Evolutionary conservation across 2,797 vertebrate genomes (phyloP).

Genomic region (Leptatherina wallacei): DNA sequence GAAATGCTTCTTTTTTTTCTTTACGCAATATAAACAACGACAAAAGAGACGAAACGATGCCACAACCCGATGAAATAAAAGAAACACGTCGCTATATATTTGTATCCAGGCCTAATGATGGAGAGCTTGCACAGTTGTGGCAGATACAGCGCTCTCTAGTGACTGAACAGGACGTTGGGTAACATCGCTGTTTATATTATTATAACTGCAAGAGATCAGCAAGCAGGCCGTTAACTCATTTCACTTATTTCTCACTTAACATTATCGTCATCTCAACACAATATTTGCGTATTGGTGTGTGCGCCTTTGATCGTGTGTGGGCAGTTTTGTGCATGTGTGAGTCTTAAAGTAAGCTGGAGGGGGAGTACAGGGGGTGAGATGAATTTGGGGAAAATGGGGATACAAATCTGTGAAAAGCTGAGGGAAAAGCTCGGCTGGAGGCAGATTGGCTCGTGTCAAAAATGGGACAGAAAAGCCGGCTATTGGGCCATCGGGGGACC

Average conservation of each 20-base stretch:
- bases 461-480: constrained; percentile 77
- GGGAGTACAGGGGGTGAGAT: constrained; percentile 72
- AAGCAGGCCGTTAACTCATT: constrained; percentile 32
- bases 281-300: constrained; percentile 17
- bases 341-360: constrained; percentile 64
- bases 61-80: constrained; percentile 29
- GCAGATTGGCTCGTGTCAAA: constrained; percentile 84
- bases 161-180: constrained; percentile 28
- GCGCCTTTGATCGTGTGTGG: constrained; percentile 12
- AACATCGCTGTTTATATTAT: constrained; percentile 12
- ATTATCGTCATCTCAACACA: constrained; percentile 58
- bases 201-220: constrained; percentile 27
- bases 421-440: constrained; percentile 81
- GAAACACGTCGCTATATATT: constrained; percentile 17
- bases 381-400: constrained; percentile 84
- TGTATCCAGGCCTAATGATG: constrained; percentile 4
- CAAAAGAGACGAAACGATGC: constrained; percentile 10
- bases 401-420: constrained; percentile 84
- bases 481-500: constrained; percentile 71
- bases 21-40: background rate
- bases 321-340: constrained; percentile 50
- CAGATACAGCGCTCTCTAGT: constrained; percentile 72
- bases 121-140: constrained; percentile 4
- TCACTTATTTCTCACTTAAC: constrained; percentile 66
- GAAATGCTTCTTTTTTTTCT: background rate